Conservation (phyloP, 2,113 vertebrate species). For the Calyptomena viridis region DNA sequence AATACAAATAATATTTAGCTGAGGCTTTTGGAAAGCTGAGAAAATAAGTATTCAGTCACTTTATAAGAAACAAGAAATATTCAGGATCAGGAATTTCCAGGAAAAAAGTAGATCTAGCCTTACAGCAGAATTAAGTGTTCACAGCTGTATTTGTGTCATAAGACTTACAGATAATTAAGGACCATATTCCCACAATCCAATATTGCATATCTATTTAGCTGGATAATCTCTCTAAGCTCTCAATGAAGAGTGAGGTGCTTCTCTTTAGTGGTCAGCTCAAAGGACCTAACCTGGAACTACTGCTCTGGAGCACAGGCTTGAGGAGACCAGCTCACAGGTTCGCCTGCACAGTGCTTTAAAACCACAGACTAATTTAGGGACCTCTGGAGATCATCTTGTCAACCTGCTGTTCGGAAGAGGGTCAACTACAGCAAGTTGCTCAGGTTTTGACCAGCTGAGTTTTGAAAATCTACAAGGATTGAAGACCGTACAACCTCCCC, state of each 20-base stretch:
- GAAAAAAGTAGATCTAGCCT: background rate
- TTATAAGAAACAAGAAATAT: background rate
- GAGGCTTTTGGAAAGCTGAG: background rate
- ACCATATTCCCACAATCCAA: background rate
- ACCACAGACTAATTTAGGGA: background rate
- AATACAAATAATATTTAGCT: background rate
- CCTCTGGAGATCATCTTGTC: background rate
- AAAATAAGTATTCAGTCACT: background rate
- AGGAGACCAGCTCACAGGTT: background rate
- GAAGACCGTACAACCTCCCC: background rate
- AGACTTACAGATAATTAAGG: background rate
- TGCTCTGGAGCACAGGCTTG: background rate
- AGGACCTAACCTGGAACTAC: background rate
- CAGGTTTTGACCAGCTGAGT: background rate
- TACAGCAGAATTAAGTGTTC: background rate
- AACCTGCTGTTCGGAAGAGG: background rate
- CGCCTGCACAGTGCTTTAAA: background rate
- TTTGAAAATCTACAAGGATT: background rate
- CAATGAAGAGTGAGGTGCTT: background rate
- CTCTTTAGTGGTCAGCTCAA: background rate
- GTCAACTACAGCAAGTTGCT: background rate
- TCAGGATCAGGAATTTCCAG: background rate
- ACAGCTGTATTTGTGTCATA: background rate
- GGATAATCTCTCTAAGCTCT: background rate
- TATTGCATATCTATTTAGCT: background rate